Conservation (phyloP, 2,113 vertebrate genomes). For the Lepus americanus region DNA sequence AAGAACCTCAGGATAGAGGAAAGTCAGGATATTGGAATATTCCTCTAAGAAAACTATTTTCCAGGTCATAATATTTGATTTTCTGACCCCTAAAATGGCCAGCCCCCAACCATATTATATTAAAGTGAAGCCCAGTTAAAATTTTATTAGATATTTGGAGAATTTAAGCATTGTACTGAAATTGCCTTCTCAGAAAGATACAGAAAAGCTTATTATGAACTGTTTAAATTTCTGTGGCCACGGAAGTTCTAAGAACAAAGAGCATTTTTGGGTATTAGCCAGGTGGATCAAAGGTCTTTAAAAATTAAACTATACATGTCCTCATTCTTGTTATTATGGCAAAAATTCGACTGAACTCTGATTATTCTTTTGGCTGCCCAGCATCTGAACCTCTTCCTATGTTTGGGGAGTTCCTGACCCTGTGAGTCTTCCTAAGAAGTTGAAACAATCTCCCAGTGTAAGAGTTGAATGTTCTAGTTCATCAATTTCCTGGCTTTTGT, state of each 20-base stretch:
- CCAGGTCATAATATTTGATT: neutral
- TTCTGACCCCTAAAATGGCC: neutral
- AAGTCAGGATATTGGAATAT: neutral
- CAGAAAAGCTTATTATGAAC: conserved; percentile 60
- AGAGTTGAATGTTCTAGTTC: conserved; percentile 29
- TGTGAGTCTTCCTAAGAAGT: conserved; percentile 20
- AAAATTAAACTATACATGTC: conserved; percentile 29
- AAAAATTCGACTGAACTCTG: conserved; percentile 35
- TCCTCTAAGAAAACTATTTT: conserved; percentile 15
- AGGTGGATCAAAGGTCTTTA: conserved; percentile 65
- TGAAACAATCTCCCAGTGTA: conserved; percentile 29
- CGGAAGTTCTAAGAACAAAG: conserved; percentile 63
- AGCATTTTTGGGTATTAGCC: conserved; percentile 62
- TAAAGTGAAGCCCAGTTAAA: neutral
- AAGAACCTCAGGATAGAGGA: neutral
- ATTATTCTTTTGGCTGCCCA: conserved; percentile 73
- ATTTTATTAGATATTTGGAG: conserved; percentile 5
- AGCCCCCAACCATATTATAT: neutral
- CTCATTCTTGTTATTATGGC: conserved; percentile 39
- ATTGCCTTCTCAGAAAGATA: conserved; percentile 58
- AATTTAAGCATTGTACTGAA: conserved; percentile 41
- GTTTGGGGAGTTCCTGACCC: conserved; percentile 67
- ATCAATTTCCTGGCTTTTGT: conserved; percentile 46
- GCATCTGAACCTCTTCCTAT: conserved; percentile 63
- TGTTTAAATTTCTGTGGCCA: conserved; percentile 61